Evolutionary conservation across 2,888 invertebrate genomes (phyloP), one percentile per base, ranked within the genome.

Genomic region (Mesorhabditis sp.): DNA sequence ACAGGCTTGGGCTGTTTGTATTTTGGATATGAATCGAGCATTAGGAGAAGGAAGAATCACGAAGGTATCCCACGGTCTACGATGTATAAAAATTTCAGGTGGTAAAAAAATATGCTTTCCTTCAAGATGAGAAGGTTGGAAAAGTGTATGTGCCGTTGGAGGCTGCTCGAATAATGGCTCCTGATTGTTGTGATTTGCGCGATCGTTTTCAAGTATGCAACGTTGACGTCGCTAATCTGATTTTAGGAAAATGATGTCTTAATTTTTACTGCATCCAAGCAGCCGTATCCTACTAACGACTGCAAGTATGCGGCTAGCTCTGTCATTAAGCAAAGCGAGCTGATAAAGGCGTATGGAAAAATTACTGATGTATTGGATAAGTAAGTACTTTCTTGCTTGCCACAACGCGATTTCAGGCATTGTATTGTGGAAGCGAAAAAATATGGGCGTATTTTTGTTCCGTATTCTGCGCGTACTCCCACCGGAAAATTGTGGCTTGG

Each of bases 401-500:
- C n/a, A 62, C 28, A 42, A 43, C 41, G 4, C 58, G 13, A 7
- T 70, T 76, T 43, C 62, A 78, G 79, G 71, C 79, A 72, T 76
- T 80, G 79, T 67, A 79, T 78, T 72, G 76, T 70, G 45, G 75
- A 76, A 43, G 71, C 68, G 43, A 58, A 66, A 15, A 75, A 72
- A 71, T 63, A 73, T 61, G 78, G 78, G 4, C 70, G 75, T 61
- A 73, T 81, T 10, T 82, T 82, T 71, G 76, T 80, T 42, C 82
- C 82, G 0, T 82, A 76, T 74, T 79, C 80, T 4, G 75, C 79
- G 43, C 66, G 79, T 45, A 74, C 70, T 43, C 64, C 65, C 41
- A 43, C 43, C 3, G 70, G 68, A 4, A 68, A 73, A 13, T 71
- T 72, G 41, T 82, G 80, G 80, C 72, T 76, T 15, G 82, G 82